These are phyloP conservation scores for Sarcophaga variegata DNA, from an alignment of 2,888 invertebrate species.

Conservation along the genomic window DNA sequence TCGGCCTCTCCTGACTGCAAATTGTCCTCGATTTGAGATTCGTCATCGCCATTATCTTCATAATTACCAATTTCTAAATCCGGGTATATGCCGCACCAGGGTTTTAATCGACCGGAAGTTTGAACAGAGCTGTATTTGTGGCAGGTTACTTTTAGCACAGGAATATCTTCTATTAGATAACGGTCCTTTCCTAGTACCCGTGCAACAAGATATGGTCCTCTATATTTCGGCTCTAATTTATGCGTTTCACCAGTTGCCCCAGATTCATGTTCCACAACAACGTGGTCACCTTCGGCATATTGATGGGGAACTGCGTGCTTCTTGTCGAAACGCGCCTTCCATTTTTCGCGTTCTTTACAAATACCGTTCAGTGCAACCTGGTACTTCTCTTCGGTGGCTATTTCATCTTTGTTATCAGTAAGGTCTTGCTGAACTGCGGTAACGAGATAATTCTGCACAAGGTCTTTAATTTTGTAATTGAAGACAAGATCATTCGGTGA, in stretches of 20 bases:
- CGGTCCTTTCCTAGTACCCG: conserved; percentile 61
- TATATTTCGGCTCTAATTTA: conserved; percentile 62
- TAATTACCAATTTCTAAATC: too few species aligned
- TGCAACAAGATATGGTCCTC: conserved; percentile 61
- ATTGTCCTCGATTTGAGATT: conserved; percentile 44
- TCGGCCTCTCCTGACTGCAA: too few species aligned
- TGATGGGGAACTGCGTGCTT: conserved; percentile 43
- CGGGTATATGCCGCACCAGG: too few species aligned
- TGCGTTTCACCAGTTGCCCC: conserved; percentile 64
- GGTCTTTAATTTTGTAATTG: not conserved
- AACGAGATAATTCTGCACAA: conserved; percentile 6
- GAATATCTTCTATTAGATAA: conserved; percentile 67
- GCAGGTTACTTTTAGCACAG: conserved; percentile 34
- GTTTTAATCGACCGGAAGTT: too few species aligned
- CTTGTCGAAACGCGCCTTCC: conserved; percentile 57
- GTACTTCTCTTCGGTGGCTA: conserved; percentile 31
- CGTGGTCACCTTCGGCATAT: conserved; percentile 50
- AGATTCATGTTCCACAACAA: conserved; percentile 58
- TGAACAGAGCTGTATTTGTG: conserved; percentile 53
- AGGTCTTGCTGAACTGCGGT: conserved; percentile 42
- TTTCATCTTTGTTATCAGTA: conserved; percentile 24
- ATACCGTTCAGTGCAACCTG: conserved; percentile 46
- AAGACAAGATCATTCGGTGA: conserved; percentile 26
- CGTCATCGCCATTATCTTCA: conserved; percentile 5
- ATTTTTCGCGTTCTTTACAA: conserved; percentile 40